Evolutionary conservation across 1,140 invertebrate species (phyloP).

Genomic region (Halictus rubicundus): DNA sequence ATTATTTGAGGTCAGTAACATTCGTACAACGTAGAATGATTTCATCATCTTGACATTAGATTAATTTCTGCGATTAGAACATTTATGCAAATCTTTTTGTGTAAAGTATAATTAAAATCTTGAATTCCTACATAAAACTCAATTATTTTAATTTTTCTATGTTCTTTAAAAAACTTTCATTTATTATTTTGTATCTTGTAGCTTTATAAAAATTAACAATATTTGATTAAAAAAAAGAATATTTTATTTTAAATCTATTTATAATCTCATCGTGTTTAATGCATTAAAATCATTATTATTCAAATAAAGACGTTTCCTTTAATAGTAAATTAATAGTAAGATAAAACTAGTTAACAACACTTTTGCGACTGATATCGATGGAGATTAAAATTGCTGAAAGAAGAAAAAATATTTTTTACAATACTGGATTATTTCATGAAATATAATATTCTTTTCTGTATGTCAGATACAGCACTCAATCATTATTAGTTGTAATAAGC

Average conservation of each 20-base stretch:
- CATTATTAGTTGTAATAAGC: too few species aligned
- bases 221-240: background rate
- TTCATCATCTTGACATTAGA: background rate
- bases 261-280: too few species aligned
- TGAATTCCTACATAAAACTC: background rate
- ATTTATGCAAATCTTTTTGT: background rate
- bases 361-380: too few species aligned
- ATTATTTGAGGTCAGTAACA: background rate
- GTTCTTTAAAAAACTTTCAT: background rate
- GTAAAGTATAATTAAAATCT: background rate
- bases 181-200: background rate
- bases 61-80: conserved; percentile 5
- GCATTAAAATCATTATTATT: background rate
- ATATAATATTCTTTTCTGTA: too few species aligned
- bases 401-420: too few species aligned
- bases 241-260: too few species aligned
- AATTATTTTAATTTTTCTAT: background rate
- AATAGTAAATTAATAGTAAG: background rate
- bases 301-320: background rate
- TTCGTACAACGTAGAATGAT: background rate
- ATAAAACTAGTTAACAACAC: too few species aligned
- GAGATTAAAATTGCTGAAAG: too few species aligned
- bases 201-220: background rate
- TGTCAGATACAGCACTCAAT: too few species aligned
- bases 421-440: too few species aligned